Evolutionary conservation across 2,888 invertebrate genomes (phyloP).

Genomic region (Drosophila rellima): DNA sequence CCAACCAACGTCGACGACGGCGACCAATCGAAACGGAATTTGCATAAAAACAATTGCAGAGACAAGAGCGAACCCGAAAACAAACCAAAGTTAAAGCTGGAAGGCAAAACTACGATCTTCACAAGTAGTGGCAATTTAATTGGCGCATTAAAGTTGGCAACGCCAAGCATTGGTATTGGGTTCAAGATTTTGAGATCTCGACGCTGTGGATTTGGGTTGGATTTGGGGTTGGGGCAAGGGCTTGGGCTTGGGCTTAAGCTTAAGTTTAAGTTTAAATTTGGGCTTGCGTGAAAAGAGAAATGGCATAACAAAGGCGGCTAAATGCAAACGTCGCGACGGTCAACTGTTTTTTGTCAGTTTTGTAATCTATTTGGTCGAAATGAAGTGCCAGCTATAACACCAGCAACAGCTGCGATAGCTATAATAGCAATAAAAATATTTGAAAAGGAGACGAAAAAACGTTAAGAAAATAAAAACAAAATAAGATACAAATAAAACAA

Average conservation of each 20-base stretch:
- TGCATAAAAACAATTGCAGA: conserved; percentile 73
- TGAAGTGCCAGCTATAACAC: conserved; percentile 42
- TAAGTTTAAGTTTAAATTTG: neutral
- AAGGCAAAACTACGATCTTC: conserved; percentile 24
- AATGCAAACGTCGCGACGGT: conserved; percentile 37
- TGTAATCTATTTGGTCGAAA: conserved; percentile 64
- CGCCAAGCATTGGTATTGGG: conserved; percentile 19
- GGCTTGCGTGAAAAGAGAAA: conserved; percentile 64
- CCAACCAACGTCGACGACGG: conserved; percentile 22
- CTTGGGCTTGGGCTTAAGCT: conserved; percentile 21
- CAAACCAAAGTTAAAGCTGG: conserved; percentile 1
- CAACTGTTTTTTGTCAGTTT: conserved; percentile 51
- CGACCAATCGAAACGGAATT: conserved; percentile 66
- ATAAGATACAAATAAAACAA: conserved; percentile 19
- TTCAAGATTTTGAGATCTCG: conserved; percentile 9
- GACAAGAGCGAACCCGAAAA: conserved; percentile 2
- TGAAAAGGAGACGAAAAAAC: conserved; percentile 17
- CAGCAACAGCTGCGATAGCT: conserved; percentile 47
- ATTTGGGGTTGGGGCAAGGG: neutral
- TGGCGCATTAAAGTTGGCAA: conserved; percentile 71
- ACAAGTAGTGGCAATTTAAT: conserved; percentile 72
- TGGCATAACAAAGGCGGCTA: conserved; percentile 73
- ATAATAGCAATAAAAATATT: conserved; percentile 57
- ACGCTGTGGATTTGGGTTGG: conserved; percentile 2
- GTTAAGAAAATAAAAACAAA: conserved; percentile 19